A percentile compares a stretch with the other conserved stretches of the same genome.
Conservation (phyloP, 2,888 invertebrate species). For the Leptarthrus brevirostris region DNA sequence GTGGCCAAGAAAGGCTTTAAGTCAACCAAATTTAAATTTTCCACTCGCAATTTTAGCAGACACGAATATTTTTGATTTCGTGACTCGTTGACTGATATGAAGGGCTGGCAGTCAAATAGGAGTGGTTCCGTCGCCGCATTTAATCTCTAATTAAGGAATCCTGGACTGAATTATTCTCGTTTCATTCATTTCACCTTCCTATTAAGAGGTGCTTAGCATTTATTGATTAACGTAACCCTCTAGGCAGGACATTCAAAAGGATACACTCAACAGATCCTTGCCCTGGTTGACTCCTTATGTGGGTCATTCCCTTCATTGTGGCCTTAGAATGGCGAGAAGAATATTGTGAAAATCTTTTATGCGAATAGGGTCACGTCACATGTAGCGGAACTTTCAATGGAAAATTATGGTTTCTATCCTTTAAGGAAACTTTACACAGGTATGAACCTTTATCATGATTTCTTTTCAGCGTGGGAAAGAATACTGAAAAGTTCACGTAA, state of each 20-base stretch:
- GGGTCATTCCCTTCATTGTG: constrained; percentile 9
- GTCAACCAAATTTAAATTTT: constrained; percentile 35
- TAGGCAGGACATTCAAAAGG: constrained; percentile 13
- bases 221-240: constrained; percentile 33
- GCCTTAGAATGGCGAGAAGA: not conserved
- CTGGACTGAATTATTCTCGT: constrained; percentile 1
- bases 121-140: constrained; percentile 23
- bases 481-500: too few species aligned
- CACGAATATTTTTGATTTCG: constrained; percentile 12
- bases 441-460: constrained; percentile 22
- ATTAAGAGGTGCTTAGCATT: constrained; percentile 34
- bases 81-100: constrained; percentile 29
- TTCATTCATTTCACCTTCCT: not conserved
- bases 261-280: constrained; percentile 37
- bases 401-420: constrained; percentile 16
- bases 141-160: constrained; percentile 40
- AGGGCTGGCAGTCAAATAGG: constrained; percentile 13
- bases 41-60: not conserved
- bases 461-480: not conserved
- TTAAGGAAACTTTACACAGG: constrained; percentile 15
- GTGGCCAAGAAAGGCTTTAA: constrained; percentile 9
- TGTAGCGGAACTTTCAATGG: constrained; percentile 29
- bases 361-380: constrained; percentile 20
- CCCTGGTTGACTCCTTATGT: not conserved
- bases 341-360: constrained; percentile 2